These are phyloP conservation scores for Portevinia maculata DNA, from an alignment of 2,888 invertebrate species.

Conservation along the genomic window DNA sequence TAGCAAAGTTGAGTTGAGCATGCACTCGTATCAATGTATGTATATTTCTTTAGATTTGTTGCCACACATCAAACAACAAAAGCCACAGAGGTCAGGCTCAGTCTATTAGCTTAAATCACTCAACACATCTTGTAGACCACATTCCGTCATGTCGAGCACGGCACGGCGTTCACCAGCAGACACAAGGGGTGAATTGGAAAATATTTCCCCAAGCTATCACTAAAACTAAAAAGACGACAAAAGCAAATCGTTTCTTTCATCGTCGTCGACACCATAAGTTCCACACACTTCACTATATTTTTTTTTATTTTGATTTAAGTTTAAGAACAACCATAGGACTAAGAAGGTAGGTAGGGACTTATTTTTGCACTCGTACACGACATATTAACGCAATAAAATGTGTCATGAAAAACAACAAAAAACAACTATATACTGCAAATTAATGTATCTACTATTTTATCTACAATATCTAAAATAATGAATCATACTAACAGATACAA, in stretches of 20 bases:
- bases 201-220: constrained; percentile 31
- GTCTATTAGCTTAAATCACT: constrained; percentile 70
- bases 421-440: too few species aligned
- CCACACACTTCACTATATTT: constrained; percentile 42
- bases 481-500: constrained; percentile 72
- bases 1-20: background rate
- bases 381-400: constrained; percentile 48
- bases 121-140: constrained; percentile 56
- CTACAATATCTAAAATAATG: constrained; percentile 61
- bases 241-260: constrained; percentile 2
- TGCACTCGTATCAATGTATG: background rate
- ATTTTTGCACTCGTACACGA: background rate
- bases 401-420: constrained; percentile 55
- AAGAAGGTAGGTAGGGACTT: background rate
- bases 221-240: background rate
- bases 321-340: constrained; percentile 42
- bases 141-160: constrained; percentile 33
- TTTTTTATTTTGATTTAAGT: constrained; percentile 22
- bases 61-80: constrained; percentile 57
- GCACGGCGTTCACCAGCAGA: constrained; percentile 36
- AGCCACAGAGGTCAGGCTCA: constrained; percentile 55
- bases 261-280: constrained; percentile 57
- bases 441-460: constrained; percentile 18
- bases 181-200: constrained; percentile 33
- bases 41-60: constrained; percentile 2